These are phyloP conservation scores for Squalus acanthias DNA, from an alignment of 2,797 vertebrate genomes.

Conservation along the genomic window DNA sequence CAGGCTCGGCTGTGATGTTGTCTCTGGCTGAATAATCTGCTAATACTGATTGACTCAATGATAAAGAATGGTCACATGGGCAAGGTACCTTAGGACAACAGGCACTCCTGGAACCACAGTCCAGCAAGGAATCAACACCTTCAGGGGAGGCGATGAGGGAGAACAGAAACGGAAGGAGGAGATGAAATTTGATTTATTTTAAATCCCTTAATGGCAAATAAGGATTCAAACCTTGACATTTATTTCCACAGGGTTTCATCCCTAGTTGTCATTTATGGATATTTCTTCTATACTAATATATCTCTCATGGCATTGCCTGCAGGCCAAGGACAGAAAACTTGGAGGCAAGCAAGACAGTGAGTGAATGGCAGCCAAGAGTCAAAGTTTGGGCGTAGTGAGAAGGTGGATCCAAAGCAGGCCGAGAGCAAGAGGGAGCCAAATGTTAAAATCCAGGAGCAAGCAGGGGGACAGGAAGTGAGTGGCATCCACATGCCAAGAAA, in stretches of 20 bases:
- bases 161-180: not conserved
- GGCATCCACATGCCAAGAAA: not conserved
- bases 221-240: not conserved
- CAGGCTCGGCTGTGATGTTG: not conserved
- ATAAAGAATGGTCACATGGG: not conserved
- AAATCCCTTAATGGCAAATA: not conserved
- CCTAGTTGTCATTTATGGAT: not conserved
- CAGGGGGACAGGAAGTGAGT: not conserved
- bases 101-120: not conserved
- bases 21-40: not conserved
- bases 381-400: not conserved
- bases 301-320: not conserved
- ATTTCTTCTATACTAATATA: not conserved
- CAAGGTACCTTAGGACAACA: not conserved
- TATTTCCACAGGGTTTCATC: not conserved
- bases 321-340: not conserved
- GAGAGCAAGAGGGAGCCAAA: not conserved
- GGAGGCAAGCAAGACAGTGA: not conserved
- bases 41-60: not conserved
- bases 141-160: too few species aligned
- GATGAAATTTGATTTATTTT: not conserved
- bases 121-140: not conserved
- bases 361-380: not conserved
- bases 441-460: not conserved
- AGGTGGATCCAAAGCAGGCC: not conserved